Evolutionary conservation across 2,888 invertebrate species (phyloP), one percentile per base, ranked within the genome.

Genomic region (Folsomia candida): DNA sequence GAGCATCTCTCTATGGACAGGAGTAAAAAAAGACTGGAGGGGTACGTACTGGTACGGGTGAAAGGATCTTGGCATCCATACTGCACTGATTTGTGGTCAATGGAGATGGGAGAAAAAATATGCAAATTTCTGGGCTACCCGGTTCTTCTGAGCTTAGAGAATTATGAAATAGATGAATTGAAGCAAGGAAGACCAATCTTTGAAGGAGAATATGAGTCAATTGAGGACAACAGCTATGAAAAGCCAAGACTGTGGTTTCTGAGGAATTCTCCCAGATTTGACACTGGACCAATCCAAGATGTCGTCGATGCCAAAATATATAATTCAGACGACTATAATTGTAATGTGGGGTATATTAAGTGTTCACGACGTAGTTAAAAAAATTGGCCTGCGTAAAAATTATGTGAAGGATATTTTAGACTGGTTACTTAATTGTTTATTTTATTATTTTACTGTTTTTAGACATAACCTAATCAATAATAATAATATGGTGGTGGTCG

Each of bases 61-160:
- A 69, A 54, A 29, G 62, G 69, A 6, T 20, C 63, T 51, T 75
- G 73, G 71, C 70, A 73, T 64, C 75, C 75, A 9, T 75, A 75
- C 54, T 73, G 75, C 57, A 65, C 65, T 14, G 57, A 67, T 27
- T 54, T 69, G 14, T 75, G 75, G 73, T 69, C 71, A 14, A 14
- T 27, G 9, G 71, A 69, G 3, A 11, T 71, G 14, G 70, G 60
- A 2, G 37, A 61, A 20, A 24, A 64, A 18, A 65, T 73, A 37
- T 75, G 75, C 51, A 20, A 65, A 6, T 51, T 65, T 62, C 22
- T 62, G 11, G 14, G 57, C 47, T 47, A 47, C 18, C 9, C 9
- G 18, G 18, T 18, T 47, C 18, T 18, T 11, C 9, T 18, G 9
- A 18, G 18, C 18, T 18, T 47, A 47, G 9, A 47, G 18, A 18